Evolutionary conservation across 2,113 vertebrate species (phyloP).

Genomic region (Gobiocypris rarus): DNA sequence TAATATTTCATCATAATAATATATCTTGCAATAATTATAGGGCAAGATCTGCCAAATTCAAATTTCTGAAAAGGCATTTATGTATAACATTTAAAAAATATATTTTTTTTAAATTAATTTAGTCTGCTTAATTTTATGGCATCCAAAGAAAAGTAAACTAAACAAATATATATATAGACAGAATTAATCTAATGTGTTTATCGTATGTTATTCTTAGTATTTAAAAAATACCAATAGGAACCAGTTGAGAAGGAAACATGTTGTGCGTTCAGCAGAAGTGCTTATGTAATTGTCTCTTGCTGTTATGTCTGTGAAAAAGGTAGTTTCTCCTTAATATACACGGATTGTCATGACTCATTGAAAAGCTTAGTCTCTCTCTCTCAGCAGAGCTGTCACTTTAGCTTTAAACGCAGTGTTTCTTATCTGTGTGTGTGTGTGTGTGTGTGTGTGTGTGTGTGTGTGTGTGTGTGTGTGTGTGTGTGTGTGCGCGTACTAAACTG

Average conservation of each 20-base stretch:
- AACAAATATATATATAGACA: background rate
- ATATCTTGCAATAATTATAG: too few relatives aligned
- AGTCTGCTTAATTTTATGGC: background rate
- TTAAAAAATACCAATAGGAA: background rate
- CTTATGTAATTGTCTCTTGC: slow-evolving; percentile 3
- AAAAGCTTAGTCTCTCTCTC: slow-evolving; percentile 21
- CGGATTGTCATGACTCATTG: slow-evolving; percentile 41
- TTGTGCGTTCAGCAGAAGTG: background rate
- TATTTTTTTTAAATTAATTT: too few relatives aligned
- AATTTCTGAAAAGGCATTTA: background rate
- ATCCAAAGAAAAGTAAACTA: background rate
- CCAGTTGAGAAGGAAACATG: background rate
- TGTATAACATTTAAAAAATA: background rate
- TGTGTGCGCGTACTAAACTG: slow-evolving; percentile 14
- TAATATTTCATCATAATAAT: too few relatives aligned
- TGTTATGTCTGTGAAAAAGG: background rate
- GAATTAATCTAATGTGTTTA: background rate
- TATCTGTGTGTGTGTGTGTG: slow-evolving; percentile 23
- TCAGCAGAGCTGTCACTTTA: slow-evolving; percentile 46
- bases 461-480: background rate
- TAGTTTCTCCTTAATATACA: background rate
- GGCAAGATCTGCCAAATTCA: background rate
- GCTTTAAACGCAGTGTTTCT: slow-evolving; percentile 16
- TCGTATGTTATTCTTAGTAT: background rate
- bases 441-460: slow-evolving; percentile 17